A percentile compares a stretch with the other conserved stretches of the same genome.
phyloP scores from a whole-genome alignment of 2,797 vertebrate genomes.

The Sebastes kiyomatsui region DNA sequence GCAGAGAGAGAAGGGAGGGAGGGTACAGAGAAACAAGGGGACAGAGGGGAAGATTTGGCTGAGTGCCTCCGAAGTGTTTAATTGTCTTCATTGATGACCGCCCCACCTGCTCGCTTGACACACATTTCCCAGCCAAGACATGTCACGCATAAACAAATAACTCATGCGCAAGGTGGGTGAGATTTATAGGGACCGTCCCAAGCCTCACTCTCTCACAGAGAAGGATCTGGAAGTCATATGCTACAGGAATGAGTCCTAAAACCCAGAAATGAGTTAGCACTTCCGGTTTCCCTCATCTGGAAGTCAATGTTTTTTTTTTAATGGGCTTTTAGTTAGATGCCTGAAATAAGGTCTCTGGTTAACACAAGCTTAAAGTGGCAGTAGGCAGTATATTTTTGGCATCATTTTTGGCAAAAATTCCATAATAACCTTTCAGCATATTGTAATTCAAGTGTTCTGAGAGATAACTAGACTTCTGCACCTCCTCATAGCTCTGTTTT shows the following conservation, averaged over 20 bases:
- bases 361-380: too few relatives aligned
- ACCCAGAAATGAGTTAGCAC: too few relatives aligned
- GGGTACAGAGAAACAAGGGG: conserved; percentile 43
- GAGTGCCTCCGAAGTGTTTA: conserved; percentile 81
- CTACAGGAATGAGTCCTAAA: too few relatives aligned
- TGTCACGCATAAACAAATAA: conserved; percentile 77
- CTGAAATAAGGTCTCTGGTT: too few relatives aligned
- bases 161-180: conserved; percentile 28
- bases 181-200: conserved; percentile 36
- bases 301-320: rapidly evolving
- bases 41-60: conserved; percentile 75
- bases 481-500: too few relatives aligned
- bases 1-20: conserved; percentile 1
- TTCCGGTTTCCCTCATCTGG: too few relatives aligned
- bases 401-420: too few relatives aligned
- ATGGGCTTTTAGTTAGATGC: too few relatives aligned
- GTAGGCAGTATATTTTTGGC: too few relatives aligned
- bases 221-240: neutral
- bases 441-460: too few relatives aligned
- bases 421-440: too few relatives aligned
- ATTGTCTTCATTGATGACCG: conserved; percentile 81
- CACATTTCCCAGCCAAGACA: conserved; percentile 69
- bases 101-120: conserved; percentile 83
- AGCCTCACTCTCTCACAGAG: neutral
- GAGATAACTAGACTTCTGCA: too few relatives aligned